A percentile compares a stretch with the other conserved stretches of the same genome.
Evolutionary conservation across 2,113 vertebrate genomes (phyloP).

Genomic region (Pseudolaguvia tuberculata): DNA sequence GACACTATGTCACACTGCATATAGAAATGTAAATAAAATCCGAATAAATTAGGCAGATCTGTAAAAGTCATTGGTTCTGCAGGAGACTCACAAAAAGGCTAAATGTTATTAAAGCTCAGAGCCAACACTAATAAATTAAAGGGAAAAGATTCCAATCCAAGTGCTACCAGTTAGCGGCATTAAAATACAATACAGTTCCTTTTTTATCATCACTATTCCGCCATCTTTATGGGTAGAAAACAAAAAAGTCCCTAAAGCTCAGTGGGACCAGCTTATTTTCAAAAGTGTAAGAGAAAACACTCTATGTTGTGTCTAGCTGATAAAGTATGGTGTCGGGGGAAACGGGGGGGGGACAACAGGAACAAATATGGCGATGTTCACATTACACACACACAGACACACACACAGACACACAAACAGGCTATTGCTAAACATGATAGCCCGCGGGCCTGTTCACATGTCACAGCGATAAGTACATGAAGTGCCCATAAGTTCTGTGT

Average conservation of each 20-base stretch:
- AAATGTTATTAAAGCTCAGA: not conserved
- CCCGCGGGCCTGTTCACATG: constrained; percentile 7
- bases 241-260: not conserved
- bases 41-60: not conserved
- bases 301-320: constrained; percentile 17
- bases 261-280: not conserved
- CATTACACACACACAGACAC: not conserved
- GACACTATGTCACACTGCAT: not conserved
- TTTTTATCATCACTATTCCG: not conserved
- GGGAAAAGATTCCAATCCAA: not conserved
- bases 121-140: not conserved
- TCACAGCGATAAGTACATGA: constrained; percentile 17
- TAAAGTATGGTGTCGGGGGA: constrained; percentile 15
- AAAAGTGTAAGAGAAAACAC: not conserved
- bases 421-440: constrained; percentile 19
- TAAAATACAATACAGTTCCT: not conserved
- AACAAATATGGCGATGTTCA: not conserved
- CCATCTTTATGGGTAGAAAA: not conserved
- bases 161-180: not conserved
- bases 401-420: not conserved
- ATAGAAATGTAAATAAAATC: not conserved
- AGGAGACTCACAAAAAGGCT: not conserved
- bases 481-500: constrained; percentile 13
- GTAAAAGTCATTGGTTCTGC: not conserved
- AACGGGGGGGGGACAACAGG: not conserved